These are phyloP conservation scores for Tapirus terrestris DNA, from an alignment of 2,113 vertebrate species.

Conservation along the genomic window DNA sequence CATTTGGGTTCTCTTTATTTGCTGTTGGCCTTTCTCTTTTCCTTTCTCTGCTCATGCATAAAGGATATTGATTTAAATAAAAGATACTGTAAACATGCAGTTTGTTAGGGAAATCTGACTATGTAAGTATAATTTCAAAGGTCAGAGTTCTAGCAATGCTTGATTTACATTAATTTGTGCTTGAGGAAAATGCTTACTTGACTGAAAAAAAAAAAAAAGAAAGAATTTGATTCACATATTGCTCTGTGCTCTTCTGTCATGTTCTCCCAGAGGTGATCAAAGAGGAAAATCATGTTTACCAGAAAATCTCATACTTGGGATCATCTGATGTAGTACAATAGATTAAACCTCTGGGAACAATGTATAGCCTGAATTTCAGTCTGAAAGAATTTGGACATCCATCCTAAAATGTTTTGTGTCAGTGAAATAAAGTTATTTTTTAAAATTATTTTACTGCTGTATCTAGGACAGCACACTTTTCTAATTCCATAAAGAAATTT, in stretches of 20 bases:
- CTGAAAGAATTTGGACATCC: slow-evolving; percentile 7
- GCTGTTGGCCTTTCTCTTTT: slow-evolving; percentile 76
- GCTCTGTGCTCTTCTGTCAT: slow-evolving; percentile 44
- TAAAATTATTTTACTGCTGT: background rate
- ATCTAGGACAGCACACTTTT: background rate
- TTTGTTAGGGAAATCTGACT: slow-evolving; percentile 75
- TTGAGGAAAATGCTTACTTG: slow-evolving; percentile 57
- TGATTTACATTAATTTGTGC: slow-evolving; percentile 77
- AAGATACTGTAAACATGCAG: slow-evolving; percentile 76
- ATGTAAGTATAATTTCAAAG: slow-evolving; percentile 76
- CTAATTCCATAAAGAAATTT: background rate
- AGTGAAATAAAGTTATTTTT: background rate
- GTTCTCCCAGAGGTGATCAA: slow-evolving; percentile 34
- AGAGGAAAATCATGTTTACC: slow-evolving; percentile 55
- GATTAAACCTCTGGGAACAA: background rate
- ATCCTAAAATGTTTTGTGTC: background rate
- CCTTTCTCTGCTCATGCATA: slow-evolving; percentile 75
- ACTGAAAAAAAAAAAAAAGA: slow-evolving; percentile 46
- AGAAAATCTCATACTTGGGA: slow-evolving; percentile 6
- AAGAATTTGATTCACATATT: background rate
- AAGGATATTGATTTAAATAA: slow-evolving; percentile 80
- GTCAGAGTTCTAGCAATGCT: slow-evolving; percentile 68
- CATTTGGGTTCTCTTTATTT: slow-evolving; percentile 71
- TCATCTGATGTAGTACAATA: background rate
- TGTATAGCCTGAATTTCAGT: slow-evolving; percentile 19